Evolutionary conservation across 2,113 vertebrate species (phyloP).

Genomic region (Phocoena phocoena): DNA sequence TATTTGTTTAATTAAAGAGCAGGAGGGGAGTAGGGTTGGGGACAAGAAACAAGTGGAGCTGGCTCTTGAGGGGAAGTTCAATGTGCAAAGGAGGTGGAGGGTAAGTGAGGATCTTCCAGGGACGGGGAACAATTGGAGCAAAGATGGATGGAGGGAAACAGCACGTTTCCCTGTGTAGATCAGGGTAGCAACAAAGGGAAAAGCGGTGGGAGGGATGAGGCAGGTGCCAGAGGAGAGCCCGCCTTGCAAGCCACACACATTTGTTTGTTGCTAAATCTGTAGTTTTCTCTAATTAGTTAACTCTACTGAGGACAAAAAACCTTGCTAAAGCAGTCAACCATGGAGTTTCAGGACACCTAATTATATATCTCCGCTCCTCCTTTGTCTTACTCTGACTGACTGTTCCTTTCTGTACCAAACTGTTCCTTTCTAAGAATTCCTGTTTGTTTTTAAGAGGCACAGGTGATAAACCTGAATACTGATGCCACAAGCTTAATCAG

Average conservation of each 20-base stretch:
- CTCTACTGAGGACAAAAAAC: background rate
- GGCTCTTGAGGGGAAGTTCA: background rate
- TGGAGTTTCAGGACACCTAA: background rate
- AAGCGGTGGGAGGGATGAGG: background rate
- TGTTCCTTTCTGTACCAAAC: background rate
- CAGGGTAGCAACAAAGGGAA: background rate
- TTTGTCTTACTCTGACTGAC: conserved; percentile 1
- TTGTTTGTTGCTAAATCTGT: background rate
- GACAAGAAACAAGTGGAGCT: background rate
- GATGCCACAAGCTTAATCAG: background rate
- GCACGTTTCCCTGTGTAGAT: too few relatives aligned
- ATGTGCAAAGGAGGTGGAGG: background rate
- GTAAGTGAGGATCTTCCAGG: background rate
- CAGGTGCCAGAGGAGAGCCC: fast-evolving
- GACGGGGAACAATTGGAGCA: background rate
- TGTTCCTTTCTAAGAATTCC: background rate
- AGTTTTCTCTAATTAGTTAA: conserved; percentile 54
- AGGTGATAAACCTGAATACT: background rate
- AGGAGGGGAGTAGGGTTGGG: background rate
- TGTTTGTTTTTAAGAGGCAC: background rate
- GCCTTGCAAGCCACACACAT: background rate
- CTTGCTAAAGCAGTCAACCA: background rate
- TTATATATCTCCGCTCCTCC: background rate
- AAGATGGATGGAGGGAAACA: background rate
- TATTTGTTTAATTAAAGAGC: background rate